Evolutionary conservation across 2,113 vertebrate genomes (phyloP), one percentile per base, ranked within the genome.

Genomic region (Sebastes fasciatus): DNA sequence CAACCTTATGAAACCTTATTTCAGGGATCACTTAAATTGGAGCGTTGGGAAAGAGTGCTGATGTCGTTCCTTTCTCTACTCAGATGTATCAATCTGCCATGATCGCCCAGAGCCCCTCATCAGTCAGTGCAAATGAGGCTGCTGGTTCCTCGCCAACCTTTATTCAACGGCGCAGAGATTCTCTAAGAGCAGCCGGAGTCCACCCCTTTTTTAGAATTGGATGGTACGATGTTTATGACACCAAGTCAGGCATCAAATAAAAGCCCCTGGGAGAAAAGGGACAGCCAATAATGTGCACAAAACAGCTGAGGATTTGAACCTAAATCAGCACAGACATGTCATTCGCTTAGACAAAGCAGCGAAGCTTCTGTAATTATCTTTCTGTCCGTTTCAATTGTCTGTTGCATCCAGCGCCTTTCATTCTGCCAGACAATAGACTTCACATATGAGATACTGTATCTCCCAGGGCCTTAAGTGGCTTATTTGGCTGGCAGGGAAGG

Each of bases 371-470:
- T 88, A 88, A 94, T 93, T 89, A 93, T 90, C 77, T 86, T 66
- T 81, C 86, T 90, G 91, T 93, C 93, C 74, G 70, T 86, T 79
- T 62, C 84, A 88, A 85, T 91, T 77, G 76, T 80, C 84, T 82
- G 80, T 64, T 80, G 70, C 78, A 63, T 87, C 54, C 42, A 74
- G 69, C 16, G 45, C 75, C 81, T 89, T 88, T 90, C 80, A 87
- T 84, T 86, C 70, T 83, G 62, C 60, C 57, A 77, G 75, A 91
- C 88, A 85, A 86, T 76, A 77, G 83, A 80, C 86, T 85, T 90
- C 89, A 79, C 46, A 81, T 68, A 72, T 80, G 77, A 89, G 74
- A 72, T 82, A 83, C 87, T 87, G 79, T 85, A 83, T 87, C 63
- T 89, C 58, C 69, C 21, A 6, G 70, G 45, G 78, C 62, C 63